Conservation (phyloP, 1,140 invertebrate species). For the Harpegnathos saltator region DNA sequence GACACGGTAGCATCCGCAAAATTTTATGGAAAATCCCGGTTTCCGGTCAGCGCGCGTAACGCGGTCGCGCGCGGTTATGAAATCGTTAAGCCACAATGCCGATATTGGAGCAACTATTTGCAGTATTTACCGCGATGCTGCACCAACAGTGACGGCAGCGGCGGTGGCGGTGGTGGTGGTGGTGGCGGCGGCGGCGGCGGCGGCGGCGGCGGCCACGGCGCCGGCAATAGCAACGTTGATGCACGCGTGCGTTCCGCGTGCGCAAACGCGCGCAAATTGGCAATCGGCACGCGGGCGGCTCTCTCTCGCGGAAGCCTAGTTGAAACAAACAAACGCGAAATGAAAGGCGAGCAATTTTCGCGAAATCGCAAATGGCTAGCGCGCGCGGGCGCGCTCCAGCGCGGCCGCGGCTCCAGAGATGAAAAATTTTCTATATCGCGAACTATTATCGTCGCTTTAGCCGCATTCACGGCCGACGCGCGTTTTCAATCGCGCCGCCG, state of each 20-base stretch:
- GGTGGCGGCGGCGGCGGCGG: neutral
- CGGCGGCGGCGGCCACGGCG: too few species aligned
- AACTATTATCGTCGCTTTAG: slow-evolving; percentile 72
- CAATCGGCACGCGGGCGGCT: slow-evolving; percentile 43
- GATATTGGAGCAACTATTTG: slow-evolving; percentile 59
- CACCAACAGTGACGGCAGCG: too few species aligned
- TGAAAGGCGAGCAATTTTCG: slow-evolving; percentile 57
- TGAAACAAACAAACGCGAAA: slow-evolving; percentile 40
- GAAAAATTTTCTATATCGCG: slow-evolving; percentile 74
- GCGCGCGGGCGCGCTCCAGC: slow-evolving; percentile 41
- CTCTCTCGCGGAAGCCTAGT: slow-evolving; percentile 37
- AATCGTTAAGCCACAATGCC: slow-evolving; percentile 60
- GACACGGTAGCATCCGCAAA: slow-evolving; percentile 36
- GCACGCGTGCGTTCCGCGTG: slow-evolving; percentile 59
- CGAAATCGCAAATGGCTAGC: slow-evolving; percentile 53
- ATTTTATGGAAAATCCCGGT: slow-evolving; percentile 53
- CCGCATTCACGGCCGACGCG: slow-evolving; percentile 66
- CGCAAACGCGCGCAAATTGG: slow-evolving; percentile 54
- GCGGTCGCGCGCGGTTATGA: slow-evolving; percentile 56
- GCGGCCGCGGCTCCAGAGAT: slow-evolving; percentile 57
- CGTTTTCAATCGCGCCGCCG: slow-evolving; percentile 73
- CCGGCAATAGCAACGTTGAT: slow-evolving; percentile 5
- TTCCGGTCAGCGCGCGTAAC: slow-evolving; percentile 34
- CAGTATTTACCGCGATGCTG: slow-evolving; percentile 55
- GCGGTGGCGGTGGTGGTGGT: slow-evolving; percentile 24